Conservation (phyloP, 2,797 vertebrate genomes). For the Arctocebus calabarensis region DNA sequence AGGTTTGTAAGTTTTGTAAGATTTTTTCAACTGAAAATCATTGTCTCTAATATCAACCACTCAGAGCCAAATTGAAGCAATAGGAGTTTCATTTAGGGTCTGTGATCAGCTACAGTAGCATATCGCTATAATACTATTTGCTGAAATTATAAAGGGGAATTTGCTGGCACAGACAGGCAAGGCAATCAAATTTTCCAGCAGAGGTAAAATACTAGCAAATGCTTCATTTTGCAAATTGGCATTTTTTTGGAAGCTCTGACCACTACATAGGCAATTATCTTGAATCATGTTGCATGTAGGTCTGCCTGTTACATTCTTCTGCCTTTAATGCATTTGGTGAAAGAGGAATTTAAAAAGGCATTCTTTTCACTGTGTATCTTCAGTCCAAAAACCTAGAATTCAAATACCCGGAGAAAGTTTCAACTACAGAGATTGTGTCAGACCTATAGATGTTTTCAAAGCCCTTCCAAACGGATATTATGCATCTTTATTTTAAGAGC, state of each 20-base stretch:
- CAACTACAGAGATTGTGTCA: neutral
- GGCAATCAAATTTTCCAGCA: slow-evolving; percentile 38
- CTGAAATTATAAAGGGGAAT: slow-evolving; percentile 18
- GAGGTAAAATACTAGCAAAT: slow-evolving; percentile 50
- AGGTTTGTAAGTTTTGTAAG: neutral
- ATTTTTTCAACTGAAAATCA: slow-evolving; percentile 48
- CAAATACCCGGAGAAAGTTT: neutral
- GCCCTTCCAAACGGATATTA: neutral
- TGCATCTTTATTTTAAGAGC: slow-evolving; percentile 24
- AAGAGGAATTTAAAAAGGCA: slow-evolving; percentile 8
- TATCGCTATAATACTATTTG: neutral
- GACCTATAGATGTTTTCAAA: slow-evolving; percentile 18
- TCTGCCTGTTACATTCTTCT: neutral
- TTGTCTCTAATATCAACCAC: slow-evolving; percentile 54
- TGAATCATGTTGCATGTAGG: slow-evolving; percentile 37
- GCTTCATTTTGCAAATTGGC: slow-evolving; percentile 52
- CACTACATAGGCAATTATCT: slow-evolving; percentile 65
- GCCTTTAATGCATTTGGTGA: slow-evolving; percentile 45
- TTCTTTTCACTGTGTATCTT: neutral
- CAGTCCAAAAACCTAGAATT: neutral
- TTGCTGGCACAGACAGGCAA: slow-evolving; percentile 6
- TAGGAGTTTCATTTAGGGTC: slow-evolving; percentile 55
- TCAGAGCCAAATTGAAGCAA: slow-evolving; percentile 60
- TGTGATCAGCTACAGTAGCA: neutral
- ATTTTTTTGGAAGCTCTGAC: slow-evolving; percentile 36